Conservation (phyloP, 2,797 vertebrate genomes). For the Anguilla obscura region DNA sequence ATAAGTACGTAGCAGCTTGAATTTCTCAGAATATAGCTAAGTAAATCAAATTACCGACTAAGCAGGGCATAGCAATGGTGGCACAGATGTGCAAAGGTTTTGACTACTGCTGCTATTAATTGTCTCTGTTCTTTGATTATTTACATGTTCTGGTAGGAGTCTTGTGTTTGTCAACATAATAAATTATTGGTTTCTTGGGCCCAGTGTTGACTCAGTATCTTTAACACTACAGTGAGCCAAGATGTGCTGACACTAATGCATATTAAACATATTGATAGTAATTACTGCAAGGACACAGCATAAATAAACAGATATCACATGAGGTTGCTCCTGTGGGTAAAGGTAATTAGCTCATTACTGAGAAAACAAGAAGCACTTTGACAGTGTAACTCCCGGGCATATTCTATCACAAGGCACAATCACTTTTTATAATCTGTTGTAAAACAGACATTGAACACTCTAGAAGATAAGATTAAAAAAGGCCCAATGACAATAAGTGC, state of each 20-base stretch:
- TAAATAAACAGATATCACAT: neutral
- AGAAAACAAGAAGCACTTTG: neutral
- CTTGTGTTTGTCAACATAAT: neutral
- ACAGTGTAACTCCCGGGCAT: neutral
- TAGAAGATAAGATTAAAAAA: neutral
- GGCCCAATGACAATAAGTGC: neutral
- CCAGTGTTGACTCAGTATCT: neutral
- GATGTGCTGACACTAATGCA: neutral
- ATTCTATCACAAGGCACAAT: neutral
- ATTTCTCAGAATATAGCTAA: too few species aligned
- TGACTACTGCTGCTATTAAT: conserved; percentile 2
- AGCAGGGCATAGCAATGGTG: neutral
- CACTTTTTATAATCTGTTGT: neutral
- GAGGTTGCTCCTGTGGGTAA: neutral
- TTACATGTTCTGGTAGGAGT: neutral
- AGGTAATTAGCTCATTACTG: neutral
- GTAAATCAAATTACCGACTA: neutral
- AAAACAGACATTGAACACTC: neutral
- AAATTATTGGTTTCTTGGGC: neutral
- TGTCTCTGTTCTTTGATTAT: neutral
- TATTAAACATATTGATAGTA: neutral
- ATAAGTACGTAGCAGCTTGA: too few species aligned
- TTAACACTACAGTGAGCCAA: neutral
- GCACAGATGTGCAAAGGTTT: neutral
- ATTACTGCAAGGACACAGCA: neutral